Evolutionary conservation across 2,113 vertebrate genomes (phyloP), one percentile per base, ranked within the genome.

Genomic region (Pterocles burchelli): DNA sequence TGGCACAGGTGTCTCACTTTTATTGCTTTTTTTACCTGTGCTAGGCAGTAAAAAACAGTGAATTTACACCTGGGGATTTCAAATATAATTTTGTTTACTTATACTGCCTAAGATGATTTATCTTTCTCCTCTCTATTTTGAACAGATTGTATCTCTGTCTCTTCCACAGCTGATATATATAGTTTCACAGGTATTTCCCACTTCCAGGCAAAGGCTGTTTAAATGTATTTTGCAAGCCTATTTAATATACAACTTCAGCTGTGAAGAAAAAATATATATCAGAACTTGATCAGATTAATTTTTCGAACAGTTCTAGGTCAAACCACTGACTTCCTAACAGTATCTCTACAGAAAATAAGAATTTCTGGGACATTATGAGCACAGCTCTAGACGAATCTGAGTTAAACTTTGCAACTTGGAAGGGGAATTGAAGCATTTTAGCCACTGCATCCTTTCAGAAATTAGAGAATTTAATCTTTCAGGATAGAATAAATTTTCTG

Each of bases 21-120:
- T 71, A 63, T 85, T 36, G 48, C 10, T 54, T 51, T 59, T 73
- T 89, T 61, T 33, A n/a, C 21, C 17, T 68, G n/a, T 24, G 4
- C 13, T 90, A 79, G 63, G 46, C 67, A 88, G 59, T 66, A 89
- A 61, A 90, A 87, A 26, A 0, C 34, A 82, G 49, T 83, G 68
- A 89, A 66, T 93, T 73, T 58, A 52, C 24, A 67, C 25, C 57
- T 75, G 72, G 8, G 36, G 33, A 90, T 90, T 90, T 74, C 34
- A 94, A 90, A 54, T 45, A 85, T 33, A 38, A 52, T 92, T 93
- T 93, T 82, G 48, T 87, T 85, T 85, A 67, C 68, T 85, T 87
- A 52, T 82, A 49, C 19, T 90, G 93, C 31, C 41, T 59, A 29
- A 72, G 48, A 70, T 81, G 29, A 94, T 89, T 87, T 90, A 49